Evolutionary conservation across 2,888 invertebrate genomes (phyloP), one percentile per base, ranked within the genome.

Genomic region (Parochlus steinenii): DNA sequence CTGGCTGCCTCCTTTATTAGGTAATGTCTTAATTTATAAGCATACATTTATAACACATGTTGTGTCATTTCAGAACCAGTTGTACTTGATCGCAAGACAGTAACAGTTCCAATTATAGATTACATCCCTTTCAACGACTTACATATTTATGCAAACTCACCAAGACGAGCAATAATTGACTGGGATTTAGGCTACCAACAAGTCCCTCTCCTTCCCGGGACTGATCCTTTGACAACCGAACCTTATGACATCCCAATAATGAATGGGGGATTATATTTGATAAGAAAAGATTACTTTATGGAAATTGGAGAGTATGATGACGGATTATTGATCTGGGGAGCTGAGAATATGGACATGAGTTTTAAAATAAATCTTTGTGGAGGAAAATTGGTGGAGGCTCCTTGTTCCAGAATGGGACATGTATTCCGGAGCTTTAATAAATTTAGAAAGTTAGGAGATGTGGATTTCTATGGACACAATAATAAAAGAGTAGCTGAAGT

Each of bases 331-430:
- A 93, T 95, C 44, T 95, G 95, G 95, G 95, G 95, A 18, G 30
- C 93, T 1, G 95, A 95, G 55, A 93, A 95, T 54, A 95, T 92
- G 50, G 95, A 95, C 52, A 65, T 95, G n/a, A 92, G 92, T 41
- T 95, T 95, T 51, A 93, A 93, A 69, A 76, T 92, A 33, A 92
- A 92, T 92, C 89, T 90, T 61, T 93, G 92, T 54, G 89, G 87
- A 10, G 92, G 92, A 0, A 69, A 72, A 44, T 77, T 93, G 80
- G 63, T 80, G 40, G 92, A 93, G 62, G 81, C 85, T 10, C 87
- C 92, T 2, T 93, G 92, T 50, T 87, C 90, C 0, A 69, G 92
- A 44, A 82, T 93, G 10, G 92, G 89, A 0, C 92, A 93, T 53
- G 76, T 87, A 46, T 87, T 86, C 53, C 63, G 86, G 27, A 85